Conservation (phyloP, 1,140 invertebrate species). For the Myzus persicae region DNA sequence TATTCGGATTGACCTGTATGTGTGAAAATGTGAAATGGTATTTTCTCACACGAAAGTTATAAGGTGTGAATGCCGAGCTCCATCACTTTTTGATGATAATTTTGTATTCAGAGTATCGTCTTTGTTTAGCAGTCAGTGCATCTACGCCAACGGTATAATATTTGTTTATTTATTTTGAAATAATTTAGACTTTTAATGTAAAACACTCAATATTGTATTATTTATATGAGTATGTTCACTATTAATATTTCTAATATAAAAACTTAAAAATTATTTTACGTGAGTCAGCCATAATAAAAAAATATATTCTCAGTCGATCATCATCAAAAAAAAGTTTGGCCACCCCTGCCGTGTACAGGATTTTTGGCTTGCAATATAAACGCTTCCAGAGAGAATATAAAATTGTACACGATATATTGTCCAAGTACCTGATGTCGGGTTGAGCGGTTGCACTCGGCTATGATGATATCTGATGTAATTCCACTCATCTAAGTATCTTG, state of each 20-base stretch:
- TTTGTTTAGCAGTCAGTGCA: too few relatives aligned
- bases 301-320: not conserved
- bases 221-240: not conserved
- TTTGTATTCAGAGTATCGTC: too few relatives aligned
- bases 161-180: not conserved
- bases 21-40: too few relatives aligned
- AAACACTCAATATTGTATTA: not conserved
- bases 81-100: too few relatives aligned
- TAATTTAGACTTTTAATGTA: not conserved
- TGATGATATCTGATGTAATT: not conserved
- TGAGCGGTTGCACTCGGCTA: not conserved
- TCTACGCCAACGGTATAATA: not conserved
- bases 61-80: too few relatives aligned
- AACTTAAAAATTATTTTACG: not conserved
- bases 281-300: not conserved
- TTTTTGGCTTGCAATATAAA: too few relatives aligned
- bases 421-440: too few relatives aligned
- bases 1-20: not conserved
- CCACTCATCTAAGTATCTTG: not conserved
- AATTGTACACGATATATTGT: too few relatives aligned
- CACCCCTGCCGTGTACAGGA: too few relatives aligned
- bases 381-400: too few relatives aligned
- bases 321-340: too few relatives aligned
- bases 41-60: too few relatives aligned
- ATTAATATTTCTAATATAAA: not conserved